These are phyloP conservation scores for Agapornis canus DNA, from an alignment of 2,797 vertebrate species.

Conservation along the genomic window DNA sequence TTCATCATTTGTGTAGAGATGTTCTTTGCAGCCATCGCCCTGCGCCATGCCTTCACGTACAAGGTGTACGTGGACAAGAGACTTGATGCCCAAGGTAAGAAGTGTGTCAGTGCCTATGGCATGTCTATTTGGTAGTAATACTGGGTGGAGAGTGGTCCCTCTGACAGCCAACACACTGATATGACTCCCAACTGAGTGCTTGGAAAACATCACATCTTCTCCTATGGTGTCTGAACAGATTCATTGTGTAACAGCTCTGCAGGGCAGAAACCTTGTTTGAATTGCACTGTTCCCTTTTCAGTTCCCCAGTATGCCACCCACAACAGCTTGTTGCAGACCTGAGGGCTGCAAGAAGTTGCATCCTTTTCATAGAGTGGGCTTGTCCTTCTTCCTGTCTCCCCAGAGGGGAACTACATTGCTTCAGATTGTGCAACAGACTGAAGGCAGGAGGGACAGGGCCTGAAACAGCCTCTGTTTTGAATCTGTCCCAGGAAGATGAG, in stretches of 20 bases:
- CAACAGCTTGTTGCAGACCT: neutral
- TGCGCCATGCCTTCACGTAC: constrained; percentile 94
- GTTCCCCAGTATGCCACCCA: constrained; percentile 49
- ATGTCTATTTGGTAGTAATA: neutral
- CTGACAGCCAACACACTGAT: neutral
- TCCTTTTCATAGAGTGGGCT: constrained; percentile 1
- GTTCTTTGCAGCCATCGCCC: constrained; percentile 94
- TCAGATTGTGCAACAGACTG: constrained; percentile 25
- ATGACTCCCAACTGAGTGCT: neutral
- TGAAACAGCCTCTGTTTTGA: constrained; percentile 38
- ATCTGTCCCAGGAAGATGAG: neutral
- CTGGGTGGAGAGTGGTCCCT: neutral
- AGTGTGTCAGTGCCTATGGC: accelerated
- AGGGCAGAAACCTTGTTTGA: constrained; percentile 35
- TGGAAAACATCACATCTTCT: neutral
- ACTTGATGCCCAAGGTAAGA: constrained; percentile 89
- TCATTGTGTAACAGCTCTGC: neutral
- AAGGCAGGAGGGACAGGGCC: neutral
- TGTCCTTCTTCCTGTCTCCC: constrained; percentile 33
- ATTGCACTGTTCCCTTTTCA: constrained; percentile 58
- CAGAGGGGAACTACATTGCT: constrained; percentile 22
- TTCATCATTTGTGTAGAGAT: constrained; percentile 98
- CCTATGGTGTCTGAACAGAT: constrained; percentile 7
- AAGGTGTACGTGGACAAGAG: constrained; percentile 92
- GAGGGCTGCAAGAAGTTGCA: constrained; percentile 32